Percentiles rank a stretch among this genome's conserved stretches.
These are phyloP conservation scores for Mastacembelus armatus DNA, from an alignment of 2,797 vertebrate species.

Conservation along the genomic window DNA sequence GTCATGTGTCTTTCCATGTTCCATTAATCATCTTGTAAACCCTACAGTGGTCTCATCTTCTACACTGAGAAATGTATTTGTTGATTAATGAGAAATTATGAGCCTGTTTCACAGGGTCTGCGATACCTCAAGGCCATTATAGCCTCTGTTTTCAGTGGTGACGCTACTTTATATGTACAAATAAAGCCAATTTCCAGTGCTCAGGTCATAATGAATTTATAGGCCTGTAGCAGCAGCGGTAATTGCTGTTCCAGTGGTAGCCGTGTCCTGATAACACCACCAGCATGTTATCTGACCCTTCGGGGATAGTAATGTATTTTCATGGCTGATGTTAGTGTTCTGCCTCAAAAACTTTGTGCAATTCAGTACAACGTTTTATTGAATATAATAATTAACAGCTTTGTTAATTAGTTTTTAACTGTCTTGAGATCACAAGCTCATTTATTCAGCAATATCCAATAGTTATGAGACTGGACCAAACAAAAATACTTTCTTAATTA, in stretches of 20 bases:
- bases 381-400: slow-evolving; percentile 48
- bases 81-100: too few relatives aligned
- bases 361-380: slow-evolving; percentile 10
- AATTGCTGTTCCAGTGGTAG: slow-evolving; percentile 14
- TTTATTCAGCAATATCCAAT: neutral
- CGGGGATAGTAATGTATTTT: neutral
- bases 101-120: neutral
- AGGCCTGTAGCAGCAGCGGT: neutral
- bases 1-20: neutral
- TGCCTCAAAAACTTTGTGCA: neutral
- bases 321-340: neutral
- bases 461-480: neutral
- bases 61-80: neutral
- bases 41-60: neutral
- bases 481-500: neutral
- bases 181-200: slow-evolving; percentile 20
- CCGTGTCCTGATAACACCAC: slow-evolving; percentile 17
- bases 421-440: slow-evolving; percentile 17
- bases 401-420: slow-evolving; percentile 41
- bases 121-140: neutral
- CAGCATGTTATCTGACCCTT: slow-evolving; percentile 9
- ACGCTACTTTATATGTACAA: slow-evolving; percentile 15
- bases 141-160: slow-evolving; percentile 11
- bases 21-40: slow-evolving; percentile 20
- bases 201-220: slow-evolving; percentile 16